Percentiles rank a stretch among this genome's conserved stretches.
These are phyloP conservation scores for Periplaneta americana DNA, from an alignment of 1,140 invertebrate species.

Conservation along the genomic window DNA sequence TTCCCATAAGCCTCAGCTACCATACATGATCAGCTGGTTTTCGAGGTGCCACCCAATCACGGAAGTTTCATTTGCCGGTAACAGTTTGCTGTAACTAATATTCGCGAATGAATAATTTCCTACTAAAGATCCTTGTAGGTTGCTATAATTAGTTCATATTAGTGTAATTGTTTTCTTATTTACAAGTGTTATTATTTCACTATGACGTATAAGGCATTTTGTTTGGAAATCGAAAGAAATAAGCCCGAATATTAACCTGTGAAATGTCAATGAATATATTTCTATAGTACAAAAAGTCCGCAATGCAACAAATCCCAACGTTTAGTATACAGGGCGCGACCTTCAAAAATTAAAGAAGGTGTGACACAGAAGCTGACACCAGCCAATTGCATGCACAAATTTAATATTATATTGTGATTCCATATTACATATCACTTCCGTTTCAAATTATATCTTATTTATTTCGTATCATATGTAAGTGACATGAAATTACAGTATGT, in stretches of 20 bases:
- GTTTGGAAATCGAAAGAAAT: background rate
- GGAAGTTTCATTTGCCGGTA: slow-evolving; percentile 5
- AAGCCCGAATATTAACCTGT: background rate
- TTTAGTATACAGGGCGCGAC: background rate
- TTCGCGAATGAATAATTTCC: background rate
- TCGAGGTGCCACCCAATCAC: background rate
- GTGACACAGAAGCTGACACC: background rate
- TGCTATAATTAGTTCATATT: background rate
- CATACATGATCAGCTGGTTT: slow-evolving; percentile 4
- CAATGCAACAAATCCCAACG: background rate
- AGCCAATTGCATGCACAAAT: background rate
- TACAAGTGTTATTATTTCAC: background rate
- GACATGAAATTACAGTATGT: too few species aligned
- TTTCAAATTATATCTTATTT: too few species aligned
- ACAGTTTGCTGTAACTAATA: background rate
- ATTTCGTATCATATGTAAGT: too few species aligned
- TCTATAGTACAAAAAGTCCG: background rate
- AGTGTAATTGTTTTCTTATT: background rate
- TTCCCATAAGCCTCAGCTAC: background rate
- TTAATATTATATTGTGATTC: too few species aligned
- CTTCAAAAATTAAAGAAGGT: background rate
- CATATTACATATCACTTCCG: too few species aligned
- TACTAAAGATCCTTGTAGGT: background rate
- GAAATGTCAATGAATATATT: background rate
- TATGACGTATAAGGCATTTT: background rate